A percentile compares a stretch with the other conserved stretches of the same genome.
These are phyloP conservation scores for Oreochromis niloticus DNA, from an alignment of 2,113 vertebrate species.

Conservation along the genomic window DNA sequence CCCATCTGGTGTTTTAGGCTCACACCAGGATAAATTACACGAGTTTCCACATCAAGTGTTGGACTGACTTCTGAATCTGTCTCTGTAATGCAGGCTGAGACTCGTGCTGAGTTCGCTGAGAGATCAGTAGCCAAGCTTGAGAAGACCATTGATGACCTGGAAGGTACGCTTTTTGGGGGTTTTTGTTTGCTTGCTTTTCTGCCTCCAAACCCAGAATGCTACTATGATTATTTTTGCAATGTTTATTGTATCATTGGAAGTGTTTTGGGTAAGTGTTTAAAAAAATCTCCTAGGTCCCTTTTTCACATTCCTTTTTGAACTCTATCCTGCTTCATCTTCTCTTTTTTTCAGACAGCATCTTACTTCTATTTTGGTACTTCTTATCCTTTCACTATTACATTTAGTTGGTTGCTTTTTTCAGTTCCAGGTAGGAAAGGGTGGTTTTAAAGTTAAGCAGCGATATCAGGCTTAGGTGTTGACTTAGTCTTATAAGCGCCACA, in stretches of 20 bases:
- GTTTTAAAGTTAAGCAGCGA: not conserved
- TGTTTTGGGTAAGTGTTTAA: not conserved
- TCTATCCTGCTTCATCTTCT: not conserved
- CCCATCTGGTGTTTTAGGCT: not conserved
- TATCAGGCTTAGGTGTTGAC: not conserved
- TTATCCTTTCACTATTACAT: not conserved
- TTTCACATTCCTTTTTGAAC: not conserved
- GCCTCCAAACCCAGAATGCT: not conserved
- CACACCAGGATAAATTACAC: not conserved
- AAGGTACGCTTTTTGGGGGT: conserved; percentile 81
- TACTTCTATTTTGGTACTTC: not conserved
- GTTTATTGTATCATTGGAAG: not conserved
- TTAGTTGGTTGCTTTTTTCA: not conserved
- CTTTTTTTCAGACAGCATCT: not conserved
- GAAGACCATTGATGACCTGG: conserved; percentile 98
- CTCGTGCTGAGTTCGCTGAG: conserved; percentile 97
- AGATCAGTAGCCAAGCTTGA: conserved; percentile 99
- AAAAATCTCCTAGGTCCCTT: not conserved
- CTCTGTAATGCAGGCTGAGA: conserved; percentile 84
- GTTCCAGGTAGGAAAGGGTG: not conserved
- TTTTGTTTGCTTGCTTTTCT: not conserved
- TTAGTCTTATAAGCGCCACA: not conserved
- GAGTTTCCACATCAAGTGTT: not conserved
- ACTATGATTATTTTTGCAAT: not conserved
- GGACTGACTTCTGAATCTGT: not conserved